Base-by-base conservation (phyloP, 2,888 invertebrate species). In the Agelastica alni region DNA sequence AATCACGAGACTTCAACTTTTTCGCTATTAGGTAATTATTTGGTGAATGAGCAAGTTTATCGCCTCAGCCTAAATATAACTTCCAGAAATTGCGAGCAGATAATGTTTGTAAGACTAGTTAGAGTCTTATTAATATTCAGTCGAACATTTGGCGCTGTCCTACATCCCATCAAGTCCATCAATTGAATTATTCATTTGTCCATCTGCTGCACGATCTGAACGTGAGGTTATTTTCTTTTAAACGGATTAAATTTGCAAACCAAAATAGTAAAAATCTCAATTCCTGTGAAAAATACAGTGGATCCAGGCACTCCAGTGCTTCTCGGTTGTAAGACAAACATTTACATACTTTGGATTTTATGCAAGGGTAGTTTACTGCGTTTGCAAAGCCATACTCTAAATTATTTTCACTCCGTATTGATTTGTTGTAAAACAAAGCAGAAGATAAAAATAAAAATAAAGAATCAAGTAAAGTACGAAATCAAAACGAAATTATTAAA, bases 211-310 rank as follows among this genome's bases (percentile, higher is more conserved):
- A 30, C 31, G 31, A 37, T 30, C 39, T 52, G 44, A 45, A 52
- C 51, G 31, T 13, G 30, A 9, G 39, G 30, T 14, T 20, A 45
- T 52, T 26, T 37, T 45, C 51, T 52, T 45, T 52, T 20, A 22
- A 18, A n/a, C 37, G 18, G 51, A 52, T 52, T 52, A 45, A 52
- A 52, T 52, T 52, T 52, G 45, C 45, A 52, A 52, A 52, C 44
- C 51, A 45, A 52, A 52, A 22, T 31, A 52, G 51, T 45, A 36
- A 39, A 39, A 52, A 45, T 20, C 43, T 44, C 51, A 7, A 37
- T 52, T 37, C 18, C n/a, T 52, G 45, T 52, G 39, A 45, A 52
- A 52, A 44, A 44, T 52, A 45, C 13, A 52, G 30, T 14, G 20
- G 22, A 17, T 28, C 39, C 10, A 37, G 13, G 37, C 7, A 36